Evolutionary conservation across 2,113 vertebrate species (phyloP).

Genomic region (Penelope pileata): DNA sequence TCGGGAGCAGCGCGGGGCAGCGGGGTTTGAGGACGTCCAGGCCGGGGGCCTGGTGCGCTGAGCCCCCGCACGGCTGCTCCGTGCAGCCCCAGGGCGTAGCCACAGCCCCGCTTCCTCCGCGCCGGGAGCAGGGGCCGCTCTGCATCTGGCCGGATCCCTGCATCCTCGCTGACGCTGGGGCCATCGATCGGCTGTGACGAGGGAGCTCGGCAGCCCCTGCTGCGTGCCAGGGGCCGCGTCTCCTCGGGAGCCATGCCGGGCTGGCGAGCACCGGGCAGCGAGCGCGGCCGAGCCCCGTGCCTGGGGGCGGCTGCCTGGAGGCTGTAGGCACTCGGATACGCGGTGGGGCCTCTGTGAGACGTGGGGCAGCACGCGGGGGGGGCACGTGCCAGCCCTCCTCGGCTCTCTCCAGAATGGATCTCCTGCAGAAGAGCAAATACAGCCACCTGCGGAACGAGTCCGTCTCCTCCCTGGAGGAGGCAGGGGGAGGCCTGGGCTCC

Average conservation of each 20-base stretch:
- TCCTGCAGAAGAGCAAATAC: slow-evolving; percentile 93
- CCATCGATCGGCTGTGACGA: not conserved
- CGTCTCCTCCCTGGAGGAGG: slow-evolving; percentile 84
- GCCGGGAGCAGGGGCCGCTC: not conserved
- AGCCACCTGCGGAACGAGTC: slow-evolving; percentile 93
- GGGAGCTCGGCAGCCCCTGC: not conserved
- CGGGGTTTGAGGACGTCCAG: not conserved
- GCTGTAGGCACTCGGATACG: not conserved
- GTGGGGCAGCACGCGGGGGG: not conserved
- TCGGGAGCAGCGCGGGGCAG: not conserved
- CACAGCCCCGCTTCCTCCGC: not conserved
- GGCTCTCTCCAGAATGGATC: slow-evolving; percentile 83
- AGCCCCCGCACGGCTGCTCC: not conserved
- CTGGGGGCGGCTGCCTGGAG: accelerated
- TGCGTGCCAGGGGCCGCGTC: not conserved
- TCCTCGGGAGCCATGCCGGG: not conserved
- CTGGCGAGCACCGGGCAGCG: not conserved
- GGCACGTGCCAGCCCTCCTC: not conserved
- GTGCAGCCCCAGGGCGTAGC: not conserved
- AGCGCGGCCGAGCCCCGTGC: accelerated
- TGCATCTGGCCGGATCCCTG: not conserved
- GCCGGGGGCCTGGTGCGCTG: not conserved
- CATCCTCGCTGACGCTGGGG: not conserved
- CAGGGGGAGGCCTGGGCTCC: not conserved
- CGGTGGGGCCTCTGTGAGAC: slow-evolving; percentile 26